A percentile compares a stretch with the other conserved stretches of the same genome.
These are phyloP conservation scores for Drosophila lowei DNA, from an alignment of 1,140 invertebrate genomes.

Conservation along the genomic window DNA sequence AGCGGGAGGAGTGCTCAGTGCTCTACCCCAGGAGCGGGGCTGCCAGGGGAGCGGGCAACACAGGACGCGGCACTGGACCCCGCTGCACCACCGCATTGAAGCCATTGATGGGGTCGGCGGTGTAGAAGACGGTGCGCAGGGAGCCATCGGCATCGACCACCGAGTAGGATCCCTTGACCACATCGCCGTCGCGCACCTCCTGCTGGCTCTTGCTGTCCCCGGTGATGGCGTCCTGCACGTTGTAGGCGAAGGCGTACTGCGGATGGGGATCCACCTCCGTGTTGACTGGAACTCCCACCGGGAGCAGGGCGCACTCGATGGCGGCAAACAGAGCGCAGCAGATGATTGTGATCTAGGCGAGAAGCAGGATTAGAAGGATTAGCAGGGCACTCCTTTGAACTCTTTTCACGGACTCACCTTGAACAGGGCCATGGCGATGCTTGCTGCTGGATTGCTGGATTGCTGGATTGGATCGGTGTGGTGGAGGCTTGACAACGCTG, in stretches of 20 bases:
- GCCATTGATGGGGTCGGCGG: slow-evolving; percentile 85
- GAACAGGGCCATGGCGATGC: slow-evolving; percentile 66
- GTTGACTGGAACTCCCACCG: slow-evolving; percentile 65
- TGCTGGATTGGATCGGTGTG: slow-evolving; percentile 5
- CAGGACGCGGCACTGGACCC: slow-evolving; percentile 64
- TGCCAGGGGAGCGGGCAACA: slow-evolving; percentile 49
- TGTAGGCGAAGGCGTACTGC: slow-evolving; percentile 86
- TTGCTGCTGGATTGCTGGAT: slow-evolving; percentile 21
- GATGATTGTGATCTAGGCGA: slow-evolving; percentile 48
- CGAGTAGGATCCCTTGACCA: slow-evolving; percentile 86
- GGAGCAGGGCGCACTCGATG: slow-evolving; percentile 64
- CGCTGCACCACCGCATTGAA: slow-evolving; percentile 86
- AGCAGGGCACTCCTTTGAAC: not conserved
- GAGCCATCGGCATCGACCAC: slow-evolving; percentile 86
- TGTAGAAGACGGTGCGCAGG: slow-evolving; percentile 85
- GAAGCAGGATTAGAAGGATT: not conserved
- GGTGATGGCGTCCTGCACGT: slow-evolving; percentile 86
- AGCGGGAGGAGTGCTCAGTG: slow-evolving; percentile 1
- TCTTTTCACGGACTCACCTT: slow-evolving; percentile 58
- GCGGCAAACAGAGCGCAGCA: slow-evolving; percentile 61
- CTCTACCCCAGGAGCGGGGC: slow-evolving; percentile 57
- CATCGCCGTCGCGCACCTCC: slow-evolving; percentile 86
- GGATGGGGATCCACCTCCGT: slow-evolving; percentile 85
- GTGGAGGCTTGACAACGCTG: slow-evolving; percentile 41
- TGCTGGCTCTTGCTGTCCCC: slow-evolving; percentile 86